Evolutionary conservation across 2,888 invertebrate genomes (phyloP).

Genomic region (Epicampocera succincta): DNA sequence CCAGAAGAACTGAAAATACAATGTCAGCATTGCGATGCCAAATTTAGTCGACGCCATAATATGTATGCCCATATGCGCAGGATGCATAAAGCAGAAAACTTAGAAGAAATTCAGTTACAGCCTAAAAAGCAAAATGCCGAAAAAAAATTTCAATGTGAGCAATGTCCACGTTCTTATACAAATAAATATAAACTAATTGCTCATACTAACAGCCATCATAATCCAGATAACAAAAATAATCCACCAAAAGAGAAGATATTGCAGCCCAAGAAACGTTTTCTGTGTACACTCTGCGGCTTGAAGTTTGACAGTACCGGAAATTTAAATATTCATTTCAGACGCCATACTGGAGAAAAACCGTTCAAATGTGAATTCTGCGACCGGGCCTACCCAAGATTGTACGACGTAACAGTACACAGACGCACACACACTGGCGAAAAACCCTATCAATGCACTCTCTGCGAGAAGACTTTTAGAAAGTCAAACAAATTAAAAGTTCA

Average conservation of each 20-base stretch:
- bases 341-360: constrained; percentile 63
- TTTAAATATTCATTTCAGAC: constrained; percentile 63
- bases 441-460: constrained; percentile 74
- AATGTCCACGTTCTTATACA: constrained; percentile 60
- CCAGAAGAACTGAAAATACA: constrained; percentile 65
- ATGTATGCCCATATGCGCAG: constrained; percentile 65
- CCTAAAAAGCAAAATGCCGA: constrained; percentile 76
- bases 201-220: constrained; percentile 58
- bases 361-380: constrained; percentile 65
- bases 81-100: constrained; percentile 53
- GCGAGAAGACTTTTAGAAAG: constrained; percentile 83
- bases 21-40: constrained; percentile 59
- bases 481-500: constrained; percentile 85
- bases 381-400: constrained; percentile 53
- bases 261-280: constrained; percentile 73
- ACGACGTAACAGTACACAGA: constrained; percentile 57
- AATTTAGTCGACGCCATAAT: constrained; percentile 64
- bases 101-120: constrained; percentile 47
- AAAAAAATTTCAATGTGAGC: constrained; percentile 49
- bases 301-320: constrained; percentile 59
- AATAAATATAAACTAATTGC: constrained; percentile 63
- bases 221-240: constrained; percentile 32
- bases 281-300: constrained; percentile 62
- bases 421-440: constrained; percentile 63
- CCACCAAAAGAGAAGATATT: constrained; percentile 37